Conservation (phyloP, 2,797 vertebrate species). For the Luscinia megarhynchos region DNA sequence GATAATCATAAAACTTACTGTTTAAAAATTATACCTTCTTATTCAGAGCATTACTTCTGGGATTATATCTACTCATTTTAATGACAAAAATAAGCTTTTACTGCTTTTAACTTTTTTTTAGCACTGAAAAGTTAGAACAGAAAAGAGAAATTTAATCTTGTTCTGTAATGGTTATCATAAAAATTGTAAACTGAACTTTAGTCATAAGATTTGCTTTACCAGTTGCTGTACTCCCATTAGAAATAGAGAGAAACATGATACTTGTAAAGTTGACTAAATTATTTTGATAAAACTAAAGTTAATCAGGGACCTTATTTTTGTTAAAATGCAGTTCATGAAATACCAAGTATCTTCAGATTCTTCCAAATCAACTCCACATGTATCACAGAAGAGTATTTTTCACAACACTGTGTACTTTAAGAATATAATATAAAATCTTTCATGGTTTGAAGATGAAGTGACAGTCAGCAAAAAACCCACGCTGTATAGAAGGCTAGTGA, state of each 20-base stretch:
- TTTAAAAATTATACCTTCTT: conserved; percentile 18
- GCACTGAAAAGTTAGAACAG: not conserved
- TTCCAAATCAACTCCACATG: not conserved
- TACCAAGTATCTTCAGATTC: not conserved
- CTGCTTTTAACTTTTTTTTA: not conserved
- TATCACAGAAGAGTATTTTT: not conserved
- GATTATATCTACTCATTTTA: conserved; percentile 31
- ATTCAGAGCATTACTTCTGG: not conserved
- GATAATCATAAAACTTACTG: conserved; percentile 27
- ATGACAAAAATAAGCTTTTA: conserved; percentile 27
- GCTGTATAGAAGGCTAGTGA: not conserved
- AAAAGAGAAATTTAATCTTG: not conserved
- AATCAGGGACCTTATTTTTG: not conserved
- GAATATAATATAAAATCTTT: not conserved
- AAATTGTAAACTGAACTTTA: not conserved
- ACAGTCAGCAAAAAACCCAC: not conserved
- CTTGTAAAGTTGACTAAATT: not conserved
- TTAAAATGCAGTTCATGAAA: not conserved
- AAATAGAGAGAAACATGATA: not conserved
- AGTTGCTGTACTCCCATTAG: not conserved
- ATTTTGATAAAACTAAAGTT: not conserved
- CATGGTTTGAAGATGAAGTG: not conserved
- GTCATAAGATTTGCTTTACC: not conserved
- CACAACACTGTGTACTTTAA: not conserved
- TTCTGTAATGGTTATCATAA: not conserved